Evolutionary conservation across 2,113 vertebrate species (phyloP), one percentile per base, ranked within the genome.

Genomic region (Centrocercus urophasianus): DNA sequence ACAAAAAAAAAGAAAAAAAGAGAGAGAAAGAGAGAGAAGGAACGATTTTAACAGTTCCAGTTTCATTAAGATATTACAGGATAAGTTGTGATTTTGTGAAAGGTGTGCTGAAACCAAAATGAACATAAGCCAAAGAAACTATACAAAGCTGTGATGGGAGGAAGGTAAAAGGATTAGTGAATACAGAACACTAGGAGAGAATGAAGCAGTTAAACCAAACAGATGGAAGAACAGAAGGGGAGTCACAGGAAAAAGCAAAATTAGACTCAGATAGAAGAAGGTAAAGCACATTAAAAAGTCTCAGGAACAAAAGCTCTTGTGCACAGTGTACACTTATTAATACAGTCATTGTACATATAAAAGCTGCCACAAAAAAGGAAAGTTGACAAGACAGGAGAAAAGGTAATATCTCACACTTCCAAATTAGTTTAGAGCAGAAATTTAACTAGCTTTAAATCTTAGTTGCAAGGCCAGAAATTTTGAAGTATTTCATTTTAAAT

Each of bases 191-290:
- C 48, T n/a, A 92, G 86, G 64, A 91, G 50, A 84, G 14, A 86
- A 82, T 73, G 90, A 96, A 86, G 83, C 88, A 77, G 59, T 64
- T 84, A 65, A 90, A 60, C 16, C 47, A 64, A 92, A 83, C 93
- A 96, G 94, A 95, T 95, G 95, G 92, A 67, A 86, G 84, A 84
- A 86, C 90, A 96, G 95, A 97, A 95, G 86, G 93, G 57, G 63
- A 96, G 85, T 67, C 85, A 80, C 71, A 83, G 64, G 92, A 96
- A 96, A 93, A 95, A 43, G 36, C 54, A 87, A 93, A 92, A 88
- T 90, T 71, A 96, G 88, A 86, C 40, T 78, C 75, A 52, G 50
- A 43, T 71, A 48, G 52, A 6, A 95, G 67, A 87, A 88, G 84
- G 84, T 92, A 95, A 96, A 96, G 87, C 89, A 74, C 86, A 69